Evolutionary conservation across 2,797 vertebrate species (phyloP), one percentile per base, ranked within the genome.

Genomic region (Phrynocephalus guinanensis): DNA sequence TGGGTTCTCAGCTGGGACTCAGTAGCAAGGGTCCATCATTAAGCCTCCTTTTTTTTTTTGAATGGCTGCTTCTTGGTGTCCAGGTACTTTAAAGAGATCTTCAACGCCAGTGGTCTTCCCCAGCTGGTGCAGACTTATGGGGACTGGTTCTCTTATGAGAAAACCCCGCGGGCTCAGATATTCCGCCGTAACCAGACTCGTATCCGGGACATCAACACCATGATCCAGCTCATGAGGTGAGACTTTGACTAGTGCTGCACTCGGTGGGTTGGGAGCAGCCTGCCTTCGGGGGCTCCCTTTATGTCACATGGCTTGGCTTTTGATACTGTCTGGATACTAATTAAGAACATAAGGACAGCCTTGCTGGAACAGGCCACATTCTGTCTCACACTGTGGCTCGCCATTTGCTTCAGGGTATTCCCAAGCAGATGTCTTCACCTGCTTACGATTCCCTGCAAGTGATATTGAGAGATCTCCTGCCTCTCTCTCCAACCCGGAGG

Each of bases 171-270:
- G 0, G 98, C 99, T 83, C 98, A 97, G 94, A 99, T 99, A 90
- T 99, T 99, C 95, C 96, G 78, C 78, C 97, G 99, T 85, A 97
- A 99, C 96, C 98, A 99, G 84, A 97, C 98, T 0, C 90, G 93
- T 30, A 96, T 99, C 5, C 97, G 10, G 0, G 98, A 99, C 90
- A 11, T 98, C 88, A 93, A 97, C 79, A 98, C 98, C 26, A 99
- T 99, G 98, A 81, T 99, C 78, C 97, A 84, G 24, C 97, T 99
- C 52, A 99, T 99, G 98, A 98, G 99, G 99, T 99, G 88, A 26
- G 90, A 44, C 1, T 3, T 56, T 67, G n/a, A 11, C 7, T 56
- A 5, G 22, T 33, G 50, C n/a, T 76, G 44, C 10, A 16, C 33
- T 18, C 16, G 28, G 67, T 3, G 5, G 48, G 20, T 38, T 56